Percentiles rank a stretch among this genome's conserved stretches.
These are phyloP conservation scores for Pseudochaenichthys georgianus DNA, from an alignment of 2,797 vertebrate species.

Conservation along the genomic window DNA sequence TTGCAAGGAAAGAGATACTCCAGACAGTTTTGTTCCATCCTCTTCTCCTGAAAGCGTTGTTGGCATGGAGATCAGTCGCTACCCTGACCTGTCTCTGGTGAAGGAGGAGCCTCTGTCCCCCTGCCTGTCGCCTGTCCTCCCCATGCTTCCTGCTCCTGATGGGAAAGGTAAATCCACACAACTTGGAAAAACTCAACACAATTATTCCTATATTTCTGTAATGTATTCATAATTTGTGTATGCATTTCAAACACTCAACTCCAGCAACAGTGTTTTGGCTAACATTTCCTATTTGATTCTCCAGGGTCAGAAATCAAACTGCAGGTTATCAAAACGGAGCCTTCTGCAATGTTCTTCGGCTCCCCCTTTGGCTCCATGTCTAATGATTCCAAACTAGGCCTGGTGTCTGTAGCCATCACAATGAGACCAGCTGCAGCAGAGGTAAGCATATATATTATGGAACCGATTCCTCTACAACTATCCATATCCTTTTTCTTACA, in stretches of 20 bases:
- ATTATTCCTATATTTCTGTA: not conserved
- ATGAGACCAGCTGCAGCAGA: constrained; percentile 96
- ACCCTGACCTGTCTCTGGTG: constrained; percentile 93
- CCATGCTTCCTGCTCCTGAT: constrained; percentile 92
- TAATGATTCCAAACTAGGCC: constrained; percentile 91
- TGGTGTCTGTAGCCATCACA: constrained; percentile 98
- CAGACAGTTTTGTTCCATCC: constrained; percentile 97
- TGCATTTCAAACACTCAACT: not conserved
- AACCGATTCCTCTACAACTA: not conserved
- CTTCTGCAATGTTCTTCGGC: constrained; percentile 88
- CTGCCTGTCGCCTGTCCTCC: constrained; percentile 93
- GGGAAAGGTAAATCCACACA: constrained; percentile 89
- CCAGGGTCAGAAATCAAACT: constrained; percentile 91
- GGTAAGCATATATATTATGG: constrained; percentile 80
- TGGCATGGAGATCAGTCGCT: constrained; percentile 95
- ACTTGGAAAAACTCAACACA: not conserved
- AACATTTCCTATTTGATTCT: constrained; percentile 12
- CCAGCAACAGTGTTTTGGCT: not conserved
- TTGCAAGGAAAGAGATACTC: constrained; percentile 93
- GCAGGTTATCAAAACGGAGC: constrained; percentile 93
- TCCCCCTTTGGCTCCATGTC: constrained; percentile 88
- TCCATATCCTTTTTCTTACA: not conserved
- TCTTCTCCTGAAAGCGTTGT: constrained; percentile 98
- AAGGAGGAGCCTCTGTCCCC: constrained; percentile 95
- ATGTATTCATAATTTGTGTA: constrained; percentile 11